Evolutionary conservation across 2,797 vertebrate species (phyloP).

Genomic region (Lithobates sylvaticus): DNA sequence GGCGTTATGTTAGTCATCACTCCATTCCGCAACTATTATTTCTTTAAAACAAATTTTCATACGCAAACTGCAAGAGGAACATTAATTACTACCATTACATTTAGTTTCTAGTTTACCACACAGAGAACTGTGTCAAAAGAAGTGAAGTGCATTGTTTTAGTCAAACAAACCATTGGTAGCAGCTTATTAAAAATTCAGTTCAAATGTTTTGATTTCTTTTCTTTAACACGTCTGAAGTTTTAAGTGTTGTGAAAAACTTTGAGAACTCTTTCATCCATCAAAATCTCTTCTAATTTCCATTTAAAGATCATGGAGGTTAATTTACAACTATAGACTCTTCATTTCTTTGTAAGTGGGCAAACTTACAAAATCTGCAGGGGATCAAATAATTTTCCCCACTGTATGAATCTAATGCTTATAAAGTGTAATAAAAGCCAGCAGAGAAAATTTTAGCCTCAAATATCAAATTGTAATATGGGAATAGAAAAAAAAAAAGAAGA

Average conservation of each 20-base stretch:
- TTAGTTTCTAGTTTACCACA: conserved; percentile 4
- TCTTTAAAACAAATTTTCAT: neutral
- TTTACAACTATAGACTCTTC: no score
- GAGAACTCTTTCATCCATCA: neutral
- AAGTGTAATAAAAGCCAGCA: no score
- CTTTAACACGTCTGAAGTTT: neutral
- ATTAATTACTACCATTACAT: conserved; percentile 11
- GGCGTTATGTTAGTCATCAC: conserved; percentile 17
- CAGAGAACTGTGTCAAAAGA: neutral
- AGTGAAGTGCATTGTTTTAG: conserved; percentile 5
- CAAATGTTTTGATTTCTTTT: neutral
- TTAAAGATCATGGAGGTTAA: no score
- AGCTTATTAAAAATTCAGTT: conserved; percentile 6
- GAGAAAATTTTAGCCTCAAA: no score
- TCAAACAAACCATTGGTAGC: neutral
- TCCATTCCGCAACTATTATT: conserved; percentile 28
- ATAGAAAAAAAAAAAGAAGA: no score
- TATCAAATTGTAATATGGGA: no score
- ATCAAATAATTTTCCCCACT: no score
- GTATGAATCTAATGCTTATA: no score
- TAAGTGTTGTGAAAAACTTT: neutral
- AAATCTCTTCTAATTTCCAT: no score
- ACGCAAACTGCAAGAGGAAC: neutral
- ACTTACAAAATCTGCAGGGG: no score
- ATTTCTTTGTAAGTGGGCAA: no score